Evolutionary conservation across 2,797 vertebrate genomes (phyloP).

Genomic region (Acropternis orthonyx): DNA sequence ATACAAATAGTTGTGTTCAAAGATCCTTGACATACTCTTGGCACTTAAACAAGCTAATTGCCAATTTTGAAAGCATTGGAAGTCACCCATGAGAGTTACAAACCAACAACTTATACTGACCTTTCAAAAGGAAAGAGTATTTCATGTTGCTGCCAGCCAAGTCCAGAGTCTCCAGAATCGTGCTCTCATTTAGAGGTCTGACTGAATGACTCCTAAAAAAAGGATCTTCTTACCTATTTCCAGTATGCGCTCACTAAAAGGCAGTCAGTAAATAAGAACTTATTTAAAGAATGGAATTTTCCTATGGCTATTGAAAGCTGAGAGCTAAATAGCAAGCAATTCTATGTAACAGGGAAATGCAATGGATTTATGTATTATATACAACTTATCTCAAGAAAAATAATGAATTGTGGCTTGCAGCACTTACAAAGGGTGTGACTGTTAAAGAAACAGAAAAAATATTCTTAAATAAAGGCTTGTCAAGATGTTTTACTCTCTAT

Average conservation of each 20-base stretch:
- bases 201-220: conserved; percentile 19
- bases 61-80: not conserved
- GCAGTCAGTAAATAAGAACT: not conserved
- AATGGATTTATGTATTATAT: not conserved
- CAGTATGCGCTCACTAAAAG: conserved; percentile 1
- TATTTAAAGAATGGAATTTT: not conserved
- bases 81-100: not conserved
- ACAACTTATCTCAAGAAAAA: not conserved
- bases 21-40: not conserved
- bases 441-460: not conserved
- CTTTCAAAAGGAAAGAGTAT: not conserved
- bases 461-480: not conserved
- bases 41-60: not conserved
- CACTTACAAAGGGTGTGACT: not conserved
- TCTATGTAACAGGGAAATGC: not conserved
- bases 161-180: not conserved
- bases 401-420: not conserved
- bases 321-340: not conserved
- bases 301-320: not conserved
- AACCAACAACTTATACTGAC: not conserved
- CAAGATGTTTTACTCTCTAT: not conserved
- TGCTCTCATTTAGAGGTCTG: not conserved
- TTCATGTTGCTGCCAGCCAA: not conserved
- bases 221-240: not conserved
- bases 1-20: not conserved